Evolutionary conservation across 2,113 vertebrate genomes (phyloP).

Genomic region (Clinocottus analis): DNA sequence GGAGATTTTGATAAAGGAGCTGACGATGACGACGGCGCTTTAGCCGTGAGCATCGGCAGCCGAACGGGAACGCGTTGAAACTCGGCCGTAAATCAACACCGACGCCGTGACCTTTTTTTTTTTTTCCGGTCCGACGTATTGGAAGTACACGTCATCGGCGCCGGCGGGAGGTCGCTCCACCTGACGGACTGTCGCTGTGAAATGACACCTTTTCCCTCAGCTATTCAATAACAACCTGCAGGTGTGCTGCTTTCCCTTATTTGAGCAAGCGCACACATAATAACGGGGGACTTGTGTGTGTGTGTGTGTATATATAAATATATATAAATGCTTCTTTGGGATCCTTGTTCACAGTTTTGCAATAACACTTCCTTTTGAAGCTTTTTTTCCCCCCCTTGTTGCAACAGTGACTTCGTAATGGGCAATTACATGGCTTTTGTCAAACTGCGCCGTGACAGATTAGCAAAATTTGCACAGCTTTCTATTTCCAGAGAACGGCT

Average conservation of each 20-base stretch:
- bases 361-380: background rate
- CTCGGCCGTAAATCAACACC: conserved; percentile 4
- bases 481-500: background rate
- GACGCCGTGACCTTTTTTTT: background rate
- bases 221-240: background rate
- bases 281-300: too few species aligned
- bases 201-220: background rate
- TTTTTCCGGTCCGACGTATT: conserved; percentile 3
- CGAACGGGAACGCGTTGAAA: background rate
- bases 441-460: background rate
- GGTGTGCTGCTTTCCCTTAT: background rate
- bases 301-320: too few species aligned
- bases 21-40: too few species aligned
- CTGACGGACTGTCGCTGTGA: background rate
- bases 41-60: background rate
- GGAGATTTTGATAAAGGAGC: background rate
- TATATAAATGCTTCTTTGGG: background rate
- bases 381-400: background rate
- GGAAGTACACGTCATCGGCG: conserved; percentile 5
- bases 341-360: background rate
- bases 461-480: background rate
- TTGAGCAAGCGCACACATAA: too few species aligned
- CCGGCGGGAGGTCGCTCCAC: background rate
- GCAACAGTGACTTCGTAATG: background rate
- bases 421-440: background rate